Conservation (phyloP, 2,797 vertebrate genomes). For the Strix occidentalis region DNA sequence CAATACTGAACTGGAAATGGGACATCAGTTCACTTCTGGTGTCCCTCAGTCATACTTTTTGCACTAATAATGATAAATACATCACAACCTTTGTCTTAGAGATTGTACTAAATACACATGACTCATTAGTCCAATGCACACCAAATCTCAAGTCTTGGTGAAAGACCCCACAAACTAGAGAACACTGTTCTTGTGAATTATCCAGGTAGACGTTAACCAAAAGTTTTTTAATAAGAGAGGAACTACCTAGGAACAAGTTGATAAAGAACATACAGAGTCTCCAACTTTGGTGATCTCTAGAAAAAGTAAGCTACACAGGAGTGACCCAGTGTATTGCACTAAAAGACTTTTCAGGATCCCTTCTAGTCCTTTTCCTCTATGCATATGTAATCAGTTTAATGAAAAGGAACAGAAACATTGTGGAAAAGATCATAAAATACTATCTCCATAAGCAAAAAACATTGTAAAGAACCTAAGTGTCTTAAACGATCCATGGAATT, state of each 20-base stretch:
- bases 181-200: background rate
- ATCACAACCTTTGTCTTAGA: background rate
- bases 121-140: background rate
- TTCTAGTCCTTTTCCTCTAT: background rate
- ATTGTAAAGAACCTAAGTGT: background rate
- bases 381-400: background rate
- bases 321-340: background rate
- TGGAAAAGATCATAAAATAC: background rate
- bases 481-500: background rate
- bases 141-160: background rate
- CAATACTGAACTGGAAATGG: background rate
- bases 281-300: background rate
- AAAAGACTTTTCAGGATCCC: background rate
- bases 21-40: background rate
- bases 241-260: accelerated
- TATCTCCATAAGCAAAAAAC: background rate
- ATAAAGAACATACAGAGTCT: background rate
- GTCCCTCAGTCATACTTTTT: background rate
- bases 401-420: background rate
- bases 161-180: background rate
- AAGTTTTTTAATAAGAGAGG: background rate
- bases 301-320: background rate
- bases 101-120: background rate
- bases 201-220: background rate
- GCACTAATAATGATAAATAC: background rate